A percentile compares a stretch with the other conserved stretches of the same genome.
These are phyloP conservation scores for Cotesia glomerata DNA, from an alignment of 1,140 invertebrate genomes.

Conservation along the genomic window DNA sequence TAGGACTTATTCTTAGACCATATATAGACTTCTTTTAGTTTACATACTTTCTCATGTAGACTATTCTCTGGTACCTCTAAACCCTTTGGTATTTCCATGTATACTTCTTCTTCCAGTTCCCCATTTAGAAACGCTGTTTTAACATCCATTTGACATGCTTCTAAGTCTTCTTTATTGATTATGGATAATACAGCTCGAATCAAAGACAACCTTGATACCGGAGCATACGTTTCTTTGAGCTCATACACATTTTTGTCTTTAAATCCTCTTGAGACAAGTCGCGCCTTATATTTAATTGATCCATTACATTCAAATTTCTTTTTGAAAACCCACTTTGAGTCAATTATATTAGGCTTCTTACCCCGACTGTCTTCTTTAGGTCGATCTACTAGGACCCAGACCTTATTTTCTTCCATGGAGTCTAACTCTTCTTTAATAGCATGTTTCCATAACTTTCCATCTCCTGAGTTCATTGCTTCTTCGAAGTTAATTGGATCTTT, in stretches of 20 bases:
- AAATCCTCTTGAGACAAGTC: conserved; percentile 38
- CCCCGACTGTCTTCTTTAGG: conserved; percentile 15
- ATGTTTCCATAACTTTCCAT: conserved; percentile 27
- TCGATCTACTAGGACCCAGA: conserved; percentile 19
- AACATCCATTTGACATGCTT: conserved; percentile 48
- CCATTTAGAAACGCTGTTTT: conserved; percentile 51
- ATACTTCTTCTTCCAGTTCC: conserved; percentile 34
- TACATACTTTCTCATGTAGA: background rate
- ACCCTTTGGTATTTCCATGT: conserved; percentile 39
- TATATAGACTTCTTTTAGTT: conserved; percentile 39
- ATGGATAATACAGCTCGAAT: conserved; percentile 1
- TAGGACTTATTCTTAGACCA: conserved; percentile 21
- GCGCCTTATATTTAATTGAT: conserved; percentile 38
- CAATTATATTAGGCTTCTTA: no score
- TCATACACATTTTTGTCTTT: conserved; percentile 27
- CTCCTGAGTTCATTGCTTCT: conserved; percentile 21
- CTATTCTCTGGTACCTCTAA: conserved; percentile 50
- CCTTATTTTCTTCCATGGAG: conserved; percentile 29
- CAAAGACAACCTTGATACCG: conserved; percentile 31
- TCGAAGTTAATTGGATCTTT: conserved; percentile 17
- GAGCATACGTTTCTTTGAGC: conserved; percentile 28
- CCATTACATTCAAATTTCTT: conserved; percentile 41
- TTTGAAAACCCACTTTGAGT: background rate
- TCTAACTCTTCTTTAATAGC: conserved; percentile 28
- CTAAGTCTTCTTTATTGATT: conserved; percentile 42